Conservation (phyloP, 2,888 invertebrate species). For the Nephrocerus scutellatus region DNA sequence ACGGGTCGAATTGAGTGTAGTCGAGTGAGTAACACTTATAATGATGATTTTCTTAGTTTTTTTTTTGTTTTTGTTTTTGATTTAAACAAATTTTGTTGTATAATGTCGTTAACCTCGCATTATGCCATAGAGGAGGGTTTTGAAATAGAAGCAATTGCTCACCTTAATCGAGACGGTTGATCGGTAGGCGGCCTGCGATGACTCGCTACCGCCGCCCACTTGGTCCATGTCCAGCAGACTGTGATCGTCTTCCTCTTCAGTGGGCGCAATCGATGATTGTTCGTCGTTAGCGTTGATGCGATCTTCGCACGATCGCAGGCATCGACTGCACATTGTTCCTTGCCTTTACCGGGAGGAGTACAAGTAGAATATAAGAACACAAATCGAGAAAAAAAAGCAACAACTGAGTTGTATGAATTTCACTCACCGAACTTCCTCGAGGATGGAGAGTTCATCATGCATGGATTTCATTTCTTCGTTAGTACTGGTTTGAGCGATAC, state of each 20-base stretch:
- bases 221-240: conserved; percentile 49
- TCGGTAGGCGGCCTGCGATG: conserved; percentile 32
- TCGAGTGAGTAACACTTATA: no score
- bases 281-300: conserved; percentile 48
- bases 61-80: conserved; percentile 7
- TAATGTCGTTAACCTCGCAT: conserved; percentile 26
- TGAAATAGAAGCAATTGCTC: conserved; percentile 44
- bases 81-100: conserved; percentile 7
- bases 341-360: conserved; percentile 51
- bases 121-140: conserved; percentile 29
- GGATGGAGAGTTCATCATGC: conserved; percentile 74
- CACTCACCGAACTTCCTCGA: conserved; percentile 75
- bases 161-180: conserved; percentile 53
- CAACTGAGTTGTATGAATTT: conserved; percentile 1
- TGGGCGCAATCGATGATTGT: conserved; percentile 56
- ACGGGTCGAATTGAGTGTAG: no score
- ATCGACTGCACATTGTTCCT: conserved; percentile 75
- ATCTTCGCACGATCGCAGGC: conserved; percentile 61
- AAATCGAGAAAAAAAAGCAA: conserved; percentile 2
- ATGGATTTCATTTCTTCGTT: conserved; percentile 66
- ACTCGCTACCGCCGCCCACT: conserved; percentile 36
- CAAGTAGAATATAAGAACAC: background rate
- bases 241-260: conserved; percentile 58
- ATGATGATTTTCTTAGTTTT: conserved; percentile 1
- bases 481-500: conserved; percentile 46